Base-by-base conservation (phyloP, 2,113 vertebrate genomes). In the Xiphias gladius region DNA sequence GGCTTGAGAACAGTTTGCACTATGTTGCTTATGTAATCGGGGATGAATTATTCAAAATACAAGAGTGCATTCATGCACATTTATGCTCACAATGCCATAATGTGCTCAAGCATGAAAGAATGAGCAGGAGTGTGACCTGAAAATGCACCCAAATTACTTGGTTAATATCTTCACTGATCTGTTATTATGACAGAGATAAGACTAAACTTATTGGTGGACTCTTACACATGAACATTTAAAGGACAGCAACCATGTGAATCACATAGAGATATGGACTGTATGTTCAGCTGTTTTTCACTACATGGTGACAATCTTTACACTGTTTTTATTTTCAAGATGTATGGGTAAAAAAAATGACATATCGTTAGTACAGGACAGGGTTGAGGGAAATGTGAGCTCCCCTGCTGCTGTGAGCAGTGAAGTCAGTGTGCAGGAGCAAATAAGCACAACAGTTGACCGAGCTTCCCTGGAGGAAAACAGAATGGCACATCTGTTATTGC, bases 41-140 rank as follows among this genome's bases (percentile, higher is more conserved):
- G 58, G 5, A 58, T 80, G 73, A 85, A 83, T 90, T 83, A 90
- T 91, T 93, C 46, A 87, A 87, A 83, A 85, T 86, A 84, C 85
- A 92, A 83, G 55, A 13, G 80, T 86, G 91, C 89, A 87, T 84
- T 87, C 83, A 87, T 88, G 91, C 91, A 86, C 37, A 32, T 37
- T 63, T 73, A 88, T 91, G 82, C 83, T 82, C 85, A 82, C 77
- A 87, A 84, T 79, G 76, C 83, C 86, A 76, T 75, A 77, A 86
- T 1, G 35, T 87, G 71, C 69, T 92, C 76, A 73, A 86, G 80
- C 85, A 50, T 91, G 72, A 86, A 86, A 66, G 64, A 30, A 74
- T 46, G 58, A 70, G 55, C 37, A 68, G 84, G 43, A 69, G 79
- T 64, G 65, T 58, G 55, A 77, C 22, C 20, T 83, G 62, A 74